A percentile compares a stretch with the other conserved stretches of the same genome.
phyloP scores from a whole-genome alignment of 2,797 vertebrate genomes.

The Ceryle rudis region DNA sequence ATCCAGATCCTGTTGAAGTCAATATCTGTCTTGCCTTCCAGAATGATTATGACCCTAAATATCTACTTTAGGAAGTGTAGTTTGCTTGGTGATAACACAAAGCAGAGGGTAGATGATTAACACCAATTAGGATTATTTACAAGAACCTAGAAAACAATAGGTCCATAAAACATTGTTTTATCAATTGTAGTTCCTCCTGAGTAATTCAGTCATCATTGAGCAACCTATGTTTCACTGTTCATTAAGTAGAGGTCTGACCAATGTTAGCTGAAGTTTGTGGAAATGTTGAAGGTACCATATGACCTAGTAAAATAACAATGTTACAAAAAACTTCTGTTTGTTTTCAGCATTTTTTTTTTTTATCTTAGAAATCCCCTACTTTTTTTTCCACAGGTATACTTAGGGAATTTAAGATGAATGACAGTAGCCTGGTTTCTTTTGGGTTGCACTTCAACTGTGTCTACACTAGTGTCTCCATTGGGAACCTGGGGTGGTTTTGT shows the following conservation, averaged over 20 bases:
- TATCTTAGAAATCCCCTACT: background rate
- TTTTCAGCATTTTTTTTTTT: background rate
- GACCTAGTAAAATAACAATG: background rate
- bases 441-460: background rate
- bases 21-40: constrained; percentile 38
- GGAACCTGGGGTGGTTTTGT: background rate
- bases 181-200: constrained; percentile 48
- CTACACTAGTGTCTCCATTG: background rate
- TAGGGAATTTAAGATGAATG: background rate
- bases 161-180: constrained; percentile 60
- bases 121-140: constrained; percentile 64
- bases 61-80: constrained; percentile 59
- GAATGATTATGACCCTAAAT: constrained; percentile 53
- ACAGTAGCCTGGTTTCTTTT: background rate
- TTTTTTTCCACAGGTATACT: background rate
- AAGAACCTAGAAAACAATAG: constrained; percentile 57
- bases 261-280: background rate
- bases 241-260: background rate
- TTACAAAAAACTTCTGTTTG: background rate
- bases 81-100: constrained; percentile 52
- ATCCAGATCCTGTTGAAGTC: constrained; percentile 20
- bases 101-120: constrained; percentile 58
- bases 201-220: constrained; percentile 39
- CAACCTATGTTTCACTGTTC: background rate
- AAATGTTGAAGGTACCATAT: background rate